Evolutionary conservation across 1,140 invertebrate species (phyloP), one percentile per base, ranked within the genome.

Genomic region (Fopius arisanus): DNA sequence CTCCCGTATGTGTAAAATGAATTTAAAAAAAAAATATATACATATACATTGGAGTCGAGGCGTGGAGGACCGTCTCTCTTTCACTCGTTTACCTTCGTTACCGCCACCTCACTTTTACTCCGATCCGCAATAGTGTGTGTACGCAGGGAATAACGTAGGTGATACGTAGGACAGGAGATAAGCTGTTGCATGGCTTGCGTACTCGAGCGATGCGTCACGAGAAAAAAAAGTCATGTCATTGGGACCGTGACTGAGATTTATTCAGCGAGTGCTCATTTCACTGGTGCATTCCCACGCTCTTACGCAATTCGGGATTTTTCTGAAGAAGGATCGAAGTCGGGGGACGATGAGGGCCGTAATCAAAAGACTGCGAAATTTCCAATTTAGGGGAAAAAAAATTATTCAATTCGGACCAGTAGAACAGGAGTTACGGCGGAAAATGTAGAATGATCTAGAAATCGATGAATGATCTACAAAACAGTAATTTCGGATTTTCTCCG

Each of bases 211-310:
- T 54, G 40, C 51, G 62, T 41, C 59, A 62, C 16, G 65, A 37
- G 33, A 40, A 67, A 67, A 74, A 67, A 37, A 66, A 66, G 5
- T 12, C 14, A 14, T 69, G 54, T 51, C 48, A 37, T 59, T 65
- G 67, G 63, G 29, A 70, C 73, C 59, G 54, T 70, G 67, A 70
- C 73, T 40, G 54, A 74, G 41, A 41, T 73, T 73, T 70, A 33
- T 28, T 59, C 21, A 9, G 19, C 12, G 21, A n/a, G 19, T 41
- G 21, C 29, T 59, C 16, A 40, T 67, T 23, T 54, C 43, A 19
- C 6, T 19, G 7, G 23, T 29, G 66, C 16, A 65, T 14, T 37
- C 2, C 3, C 41, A 5, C 12, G 23, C 12, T 19, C 2, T 26
- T 66, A 3, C 31, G 26, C 28, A 31, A 14, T 31, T 66, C 12